Percentiles rank a stretch among this genome's conserved stretches.
These are phyloP conservation scores for Aphis gossypii DNA, from an alignment of 1,140 invertebrate species.

Conservation along the genomic window DNA sequence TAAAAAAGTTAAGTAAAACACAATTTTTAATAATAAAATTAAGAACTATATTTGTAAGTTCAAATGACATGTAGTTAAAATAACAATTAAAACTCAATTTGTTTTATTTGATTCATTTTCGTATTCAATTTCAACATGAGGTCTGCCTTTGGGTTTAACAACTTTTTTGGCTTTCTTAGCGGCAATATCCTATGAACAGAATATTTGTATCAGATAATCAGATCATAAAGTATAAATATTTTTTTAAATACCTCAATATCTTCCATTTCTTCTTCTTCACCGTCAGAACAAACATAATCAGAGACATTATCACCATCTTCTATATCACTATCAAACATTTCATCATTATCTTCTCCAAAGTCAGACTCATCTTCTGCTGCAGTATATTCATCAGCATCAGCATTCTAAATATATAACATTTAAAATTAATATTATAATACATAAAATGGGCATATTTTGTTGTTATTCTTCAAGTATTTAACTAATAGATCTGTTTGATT, in stretches of 20 bases:
- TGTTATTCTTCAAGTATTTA: not conserved
- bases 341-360: constrained; percentile 34
- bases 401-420: constrained; percentile 32
- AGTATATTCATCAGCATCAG: constrained; percentile 6
- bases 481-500: not conserved
- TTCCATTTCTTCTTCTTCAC: constrained; percentile 45
- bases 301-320: constrained; percentile 55
- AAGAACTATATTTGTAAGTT: too few relatives aligned
- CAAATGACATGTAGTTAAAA: too few relatives aligned
- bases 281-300: constrained; percentile 57
- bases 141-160: not conserved
- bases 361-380: constrained; percentile 29
- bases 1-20: too few relatives aligned
- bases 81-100: not conserved
- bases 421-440: not conserved
- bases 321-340: constrained; percentile 39
- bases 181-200: constrained; percentile 29
- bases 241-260: constrained; percentile 55
- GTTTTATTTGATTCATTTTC: constrained; percentile 8
- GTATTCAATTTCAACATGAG: constrained; percentile 59
- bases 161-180: constrained; percentile 1
- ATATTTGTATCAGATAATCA: not conserved
- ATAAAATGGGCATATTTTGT: not conserved
- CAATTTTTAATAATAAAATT: too few relatives aligned
- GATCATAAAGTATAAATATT: not conserved